These are phyloP conservation scores for Clarias platycephalus DNA, from an alignment of 2,797 vertebrate species.

Conservation along the genomic window DNA sequence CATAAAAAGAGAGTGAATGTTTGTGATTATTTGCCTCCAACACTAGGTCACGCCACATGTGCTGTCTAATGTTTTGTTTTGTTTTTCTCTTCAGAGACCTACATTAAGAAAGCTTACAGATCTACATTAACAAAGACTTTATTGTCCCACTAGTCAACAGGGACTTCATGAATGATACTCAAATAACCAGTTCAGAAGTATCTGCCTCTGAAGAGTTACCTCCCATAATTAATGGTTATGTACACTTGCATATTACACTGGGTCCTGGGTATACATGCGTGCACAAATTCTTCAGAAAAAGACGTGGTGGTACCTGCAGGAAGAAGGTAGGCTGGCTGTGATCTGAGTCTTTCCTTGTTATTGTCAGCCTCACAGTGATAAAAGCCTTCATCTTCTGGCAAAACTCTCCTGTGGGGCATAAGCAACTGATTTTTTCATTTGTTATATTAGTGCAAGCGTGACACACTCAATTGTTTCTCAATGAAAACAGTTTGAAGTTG, in stretches of 20 bases:
- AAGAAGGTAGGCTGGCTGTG: conserved; percentile 68
- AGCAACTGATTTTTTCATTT: not conserved
- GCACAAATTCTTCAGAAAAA: not conserved
- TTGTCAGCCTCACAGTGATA: conserved; percentile 77
- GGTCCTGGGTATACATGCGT: not conserved
- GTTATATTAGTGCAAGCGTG: not conserved
- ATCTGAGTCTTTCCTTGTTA: conserved; percentile 64
- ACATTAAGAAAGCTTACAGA: not conserved
- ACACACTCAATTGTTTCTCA: not conserved
- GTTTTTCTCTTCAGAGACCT: not conserved
- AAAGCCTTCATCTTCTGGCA: conserved; percentile 69
- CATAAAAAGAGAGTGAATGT: not conserved
- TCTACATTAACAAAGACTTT: not conserved
- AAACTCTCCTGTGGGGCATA: conserved; percentile 68
- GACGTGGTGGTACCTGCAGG: conserved; percentile 62
- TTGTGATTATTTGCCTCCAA: not conserved
- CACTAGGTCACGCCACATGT: not conserved
- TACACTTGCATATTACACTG: not conserved
- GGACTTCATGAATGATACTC: not conserved
- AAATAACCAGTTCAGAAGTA: not conserved
- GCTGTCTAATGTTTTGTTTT: not conserved
- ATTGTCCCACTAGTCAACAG: not conserved
- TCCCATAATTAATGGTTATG: not conserved
- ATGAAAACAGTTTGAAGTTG: not conserved
- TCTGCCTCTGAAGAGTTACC: not conserved